phyloP scores from a whole-genome alignment of 2,888 invertebrate genomes.

The Campoletis raptor region DNA sequence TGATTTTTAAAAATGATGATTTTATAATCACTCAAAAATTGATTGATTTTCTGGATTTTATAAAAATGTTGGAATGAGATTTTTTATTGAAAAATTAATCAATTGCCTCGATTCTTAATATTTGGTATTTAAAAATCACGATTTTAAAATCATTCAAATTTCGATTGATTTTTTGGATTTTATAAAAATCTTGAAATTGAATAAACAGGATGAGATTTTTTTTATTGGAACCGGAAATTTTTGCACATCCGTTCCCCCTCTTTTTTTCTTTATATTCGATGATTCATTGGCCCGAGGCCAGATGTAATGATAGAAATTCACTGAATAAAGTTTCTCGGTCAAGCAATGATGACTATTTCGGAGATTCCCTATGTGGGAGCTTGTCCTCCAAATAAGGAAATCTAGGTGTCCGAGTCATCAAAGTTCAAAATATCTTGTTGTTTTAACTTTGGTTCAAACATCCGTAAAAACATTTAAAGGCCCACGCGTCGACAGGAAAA shows the following conservation, averaged over 20 bases:
- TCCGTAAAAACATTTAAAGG: conserved; percentile 23
- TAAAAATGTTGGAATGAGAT: background rate
- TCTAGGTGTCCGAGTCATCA: conserved; percentile 53
- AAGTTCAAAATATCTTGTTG: conserved; percentile 48
- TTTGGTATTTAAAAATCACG: background rate
- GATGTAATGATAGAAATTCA: conserved; percentile 21
- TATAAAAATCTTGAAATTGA: background rate
- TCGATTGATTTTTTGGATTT: background rate
- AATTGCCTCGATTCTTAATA: background rate
- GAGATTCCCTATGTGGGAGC: conserved; percentile 52
- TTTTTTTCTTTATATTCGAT: background rate
- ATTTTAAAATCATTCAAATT: background rate
- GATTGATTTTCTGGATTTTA: background rate
- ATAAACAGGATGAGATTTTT: conserved; percentile 22
- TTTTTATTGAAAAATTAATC: background rate
- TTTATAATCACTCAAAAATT: background rate
- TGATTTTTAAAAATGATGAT: background rate
- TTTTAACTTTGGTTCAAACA: conserved; percentile 59
- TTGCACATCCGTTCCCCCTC: conserved; percentile 1
- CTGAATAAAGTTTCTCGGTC: background rate
- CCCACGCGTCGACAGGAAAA: conserved; percentile 45
- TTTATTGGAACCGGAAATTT: conserved; percentile 32
- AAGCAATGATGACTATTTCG: background rate
- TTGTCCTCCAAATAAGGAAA: conserved; percentile 62
- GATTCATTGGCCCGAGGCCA: background rate